Base-by-base conservation (phyloP, 53 echinoderm and acorn worm species). In the Holothuria scabra region DNA sequence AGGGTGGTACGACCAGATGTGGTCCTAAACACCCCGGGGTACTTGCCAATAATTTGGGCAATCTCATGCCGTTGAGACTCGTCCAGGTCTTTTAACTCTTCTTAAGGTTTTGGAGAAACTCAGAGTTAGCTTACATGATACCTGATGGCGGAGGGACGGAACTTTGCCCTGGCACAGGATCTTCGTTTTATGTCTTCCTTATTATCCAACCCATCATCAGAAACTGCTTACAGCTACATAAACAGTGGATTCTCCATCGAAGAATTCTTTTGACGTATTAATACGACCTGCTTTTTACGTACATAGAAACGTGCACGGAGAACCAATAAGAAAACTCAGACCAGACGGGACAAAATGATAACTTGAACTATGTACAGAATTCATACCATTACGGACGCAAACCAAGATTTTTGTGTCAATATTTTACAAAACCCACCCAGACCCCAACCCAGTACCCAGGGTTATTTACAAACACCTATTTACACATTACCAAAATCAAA, bases 191-290 rank as follows among this genome's bases (percentile, higher is more conserved):
- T 23, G 34, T 35, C 32, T 22, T 19, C n/a, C 8, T 28, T 23
- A 5, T 59, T 30, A 22, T 12, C 30, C 48, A 11, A 31, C 37
- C 2, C 21, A 6, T 12, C 63, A 18, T 65, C 72, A 32, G 48
- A 56, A 22, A 34, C 16, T 32, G 25, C 19, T n/a, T 22, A 85
- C 64, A 10, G 57, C 63, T 24, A 74, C 63, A 29, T 35, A 31
- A 32, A 46, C 44, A 25, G 33, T 38, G 60, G 32, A 61, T 5
- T 67, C 69, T 18, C 90, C 61, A 0, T 65, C 88, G 83, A 62
- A 46, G 26, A 88, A 92, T 38, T 8, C 24, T 85, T 91, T 91
- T 1, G 85, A 65, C 91, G 88, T 91, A 29, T 91, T 91, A 34
- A 88, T 46, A 81, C 88, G 91, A n/a, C n/a, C n/a, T n/a, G n/a